These are phyloP conservation scores for Meloidogyne floridensis DNA, from an alignment of 1,140 invertebrate genomes.

Conservation along the genomic window DNA sequence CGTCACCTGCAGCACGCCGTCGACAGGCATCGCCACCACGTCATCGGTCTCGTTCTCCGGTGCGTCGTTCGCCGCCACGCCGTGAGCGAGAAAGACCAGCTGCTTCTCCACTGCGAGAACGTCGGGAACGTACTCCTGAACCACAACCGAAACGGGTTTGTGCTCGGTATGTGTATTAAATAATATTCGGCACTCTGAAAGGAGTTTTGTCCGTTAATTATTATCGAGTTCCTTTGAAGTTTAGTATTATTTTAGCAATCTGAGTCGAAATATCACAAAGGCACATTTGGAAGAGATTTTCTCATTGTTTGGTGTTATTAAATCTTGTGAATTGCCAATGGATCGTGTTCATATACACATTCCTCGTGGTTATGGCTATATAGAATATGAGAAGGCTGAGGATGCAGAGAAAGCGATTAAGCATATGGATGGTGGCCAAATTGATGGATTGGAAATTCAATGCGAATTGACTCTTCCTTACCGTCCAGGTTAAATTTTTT, in stretches of 20 bases:
- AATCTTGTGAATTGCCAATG: conserved; percentile 82
- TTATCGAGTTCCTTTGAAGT: too few species aligned
- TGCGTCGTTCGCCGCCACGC: conserved; percentile 12
- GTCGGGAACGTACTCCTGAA: conserved; percentile 26
- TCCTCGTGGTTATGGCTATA: conserved; percentile 86
- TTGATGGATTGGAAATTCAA: conserved; percentile 52
- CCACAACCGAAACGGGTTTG: conserved; percentile 21
- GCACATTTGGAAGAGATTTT: conserved; percentile 94
- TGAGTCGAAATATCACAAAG: conserved; percentile 70
- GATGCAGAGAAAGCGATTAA: conserved; percentile 98
- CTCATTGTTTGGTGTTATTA: conserved; percentile 84
- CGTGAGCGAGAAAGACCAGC: conserved; percentile 25
- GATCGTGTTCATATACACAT: conserved; percentile 83
- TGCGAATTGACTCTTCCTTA: conserved; percentile 53
- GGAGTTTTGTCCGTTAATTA: too few species aligned
- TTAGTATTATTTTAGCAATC: conserved; percentile 20
- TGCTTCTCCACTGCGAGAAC: conserved; percentile 11
- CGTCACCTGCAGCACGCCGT: conserved; percentile 47
- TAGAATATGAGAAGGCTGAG: conserved; percentile 88
- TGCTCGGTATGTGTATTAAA: conserved; percentile 25
- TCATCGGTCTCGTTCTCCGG: conserved; percentile 44
- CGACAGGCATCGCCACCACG: conserved; percentile 17
- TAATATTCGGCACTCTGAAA: too few species aligned
- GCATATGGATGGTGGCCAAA: conserved; percentile 92
- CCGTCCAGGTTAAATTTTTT: not conserved